Evolutionary conservation across 1,140 invertebrate genomes (phyloP), one percentile per base, ranked within the genome.

Genomic region (Vanessa tameamea): DNA sequence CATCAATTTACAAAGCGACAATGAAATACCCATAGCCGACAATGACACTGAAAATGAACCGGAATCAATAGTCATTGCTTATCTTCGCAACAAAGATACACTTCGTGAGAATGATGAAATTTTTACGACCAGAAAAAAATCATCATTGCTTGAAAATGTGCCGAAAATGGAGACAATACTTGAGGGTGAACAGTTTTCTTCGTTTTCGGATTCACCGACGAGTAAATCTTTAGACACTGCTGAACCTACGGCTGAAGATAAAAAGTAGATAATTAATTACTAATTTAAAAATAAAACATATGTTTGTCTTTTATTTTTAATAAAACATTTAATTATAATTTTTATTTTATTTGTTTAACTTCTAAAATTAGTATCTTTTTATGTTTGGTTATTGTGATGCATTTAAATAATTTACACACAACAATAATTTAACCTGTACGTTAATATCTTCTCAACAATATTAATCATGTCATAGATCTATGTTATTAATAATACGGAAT

Each of bases 121-220:
- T 12, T 71, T 80, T 37, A 13, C 78, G 9, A 78, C 68, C 11
- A 83, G 77, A 68, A 89, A 82, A 72, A 87, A 81, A 26, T 89
- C 84, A 16, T 86, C 85, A 9, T 64, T 89, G 11, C 73, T 87
- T 47, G 81, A 84, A 66, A 84, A 81, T 75, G 80, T 87, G 14
- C 82, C 82, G 3, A 89, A 87, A 81, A 82, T 87, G 82, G 84
- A 89, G 82, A 86, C 87, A 9, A 88, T 87, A 64, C 57, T 77
- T 64, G 85, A 89, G 71, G 79, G 79, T 64, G 80, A 84, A 80
- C 79, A 79, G 64, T 84, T 83, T 70, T 59, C 69, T 59, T 66
- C 78, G 43, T 69, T 76, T 76, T 72, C 48, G 20, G 61, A 57
- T n/a, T 16, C 20, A 76, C 77, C 70, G 69, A 57, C 3, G 20